Percentiles rank a stretch among this genome's conserved stretches.
These are phyloP conservation scores for Cepaea hortensis DNA, from an alignment of 2,888 invertebrate species.

Conservation along the genomic window DNA sequence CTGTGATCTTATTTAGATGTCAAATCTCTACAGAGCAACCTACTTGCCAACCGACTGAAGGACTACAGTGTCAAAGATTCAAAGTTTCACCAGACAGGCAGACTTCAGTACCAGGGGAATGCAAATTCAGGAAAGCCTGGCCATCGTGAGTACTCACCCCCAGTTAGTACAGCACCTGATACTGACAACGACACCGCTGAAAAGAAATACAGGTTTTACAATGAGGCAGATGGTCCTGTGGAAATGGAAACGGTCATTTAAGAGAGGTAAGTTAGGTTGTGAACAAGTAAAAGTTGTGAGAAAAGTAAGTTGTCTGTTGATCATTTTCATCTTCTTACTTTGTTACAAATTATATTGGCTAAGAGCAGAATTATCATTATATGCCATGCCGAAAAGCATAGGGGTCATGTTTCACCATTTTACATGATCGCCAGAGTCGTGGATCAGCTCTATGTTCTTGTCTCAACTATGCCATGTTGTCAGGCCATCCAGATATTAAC, in stretches of 20 bases:
- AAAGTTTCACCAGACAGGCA: background rate
- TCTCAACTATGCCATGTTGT: too few species aligned
- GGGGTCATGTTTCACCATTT: too few species aligned
- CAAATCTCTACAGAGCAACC: slow-evolving; percentile 22
- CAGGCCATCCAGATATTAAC: too few species aligned
- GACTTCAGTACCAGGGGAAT: background rate
- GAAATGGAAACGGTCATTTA: slow-evolving; percentile 10
- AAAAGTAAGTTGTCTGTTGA: too few species aligned
- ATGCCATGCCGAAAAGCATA: too few species aligned
- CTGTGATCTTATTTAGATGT: background rate
- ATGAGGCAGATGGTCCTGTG: background rate
- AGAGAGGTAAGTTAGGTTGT: slow-evolving; percentile 1
- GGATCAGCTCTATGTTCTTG: too few species aligned
- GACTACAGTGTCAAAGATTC: slow-evolving; percentile 39
- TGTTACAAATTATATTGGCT: too few species aligned
- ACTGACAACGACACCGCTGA: background rate
- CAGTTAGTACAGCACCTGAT: background rate
- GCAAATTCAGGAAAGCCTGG: background rate
- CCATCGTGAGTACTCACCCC: background rate
- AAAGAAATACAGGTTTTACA: slow-evolving; percentile 13
- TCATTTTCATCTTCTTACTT: too few species aligned
- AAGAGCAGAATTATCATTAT: too few species aligned
- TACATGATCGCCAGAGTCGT: too few species aligned
- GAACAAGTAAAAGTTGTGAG: background rate
- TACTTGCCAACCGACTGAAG: slow-evolving; percentile 26